Evolutionary conservation across 2,113 vertebrate genomes (phyloP).

Genomic region (Zapornia atra): DNA sequence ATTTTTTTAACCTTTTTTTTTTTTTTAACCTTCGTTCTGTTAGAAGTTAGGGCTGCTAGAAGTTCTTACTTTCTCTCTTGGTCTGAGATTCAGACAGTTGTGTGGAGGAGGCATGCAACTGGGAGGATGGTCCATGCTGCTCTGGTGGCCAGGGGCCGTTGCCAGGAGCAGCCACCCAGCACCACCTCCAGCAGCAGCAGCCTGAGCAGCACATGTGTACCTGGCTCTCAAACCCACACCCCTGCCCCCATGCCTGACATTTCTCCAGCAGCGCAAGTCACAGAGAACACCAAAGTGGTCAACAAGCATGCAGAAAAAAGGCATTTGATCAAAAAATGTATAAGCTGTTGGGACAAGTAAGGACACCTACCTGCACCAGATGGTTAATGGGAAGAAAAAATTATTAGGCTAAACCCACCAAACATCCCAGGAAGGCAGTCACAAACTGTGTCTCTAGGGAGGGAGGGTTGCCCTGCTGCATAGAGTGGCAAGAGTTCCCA

Average conservation of each 20-base stretch:
- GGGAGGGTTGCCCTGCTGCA: accelerated
- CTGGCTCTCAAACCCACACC: background rate
- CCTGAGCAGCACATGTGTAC: accelerated
- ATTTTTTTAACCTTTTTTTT: background rate
- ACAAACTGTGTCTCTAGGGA: background rate
- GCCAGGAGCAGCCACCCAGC: background rate
- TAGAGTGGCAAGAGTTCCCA: background rate
- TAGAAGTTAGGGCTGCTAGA: background rate
- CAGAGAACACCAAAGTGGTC: background rate
- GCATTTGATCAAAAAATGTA: background rate
- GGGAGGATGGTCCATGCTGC: accelerated
- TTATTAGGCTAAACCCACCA: background rate
- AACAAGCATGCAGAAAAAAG: background rate
- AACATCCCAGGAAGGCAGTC: background rate
- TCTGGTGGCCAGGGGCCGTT: background rate
- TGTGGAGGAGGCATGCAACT: accelerated
- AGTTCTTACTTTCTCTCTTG: background rate
- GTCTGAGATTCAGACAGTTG: background rate
- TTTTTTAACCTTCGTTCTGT: background rate
- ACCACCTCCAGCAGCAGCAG: background rate
- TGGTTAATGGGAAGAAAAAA: background rate
- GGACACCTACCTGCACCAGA: background rate
- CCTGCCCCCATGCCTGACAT: accelerated
- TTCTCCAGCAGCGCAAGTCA: background rate
- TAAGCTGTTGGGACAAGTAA: background rate